Evolutionary conservation across 2,113 vertebrate genomes (phyloP), one percentile per base, ranked within the genome.

Genomic region (Vidua macroura): DNA sequence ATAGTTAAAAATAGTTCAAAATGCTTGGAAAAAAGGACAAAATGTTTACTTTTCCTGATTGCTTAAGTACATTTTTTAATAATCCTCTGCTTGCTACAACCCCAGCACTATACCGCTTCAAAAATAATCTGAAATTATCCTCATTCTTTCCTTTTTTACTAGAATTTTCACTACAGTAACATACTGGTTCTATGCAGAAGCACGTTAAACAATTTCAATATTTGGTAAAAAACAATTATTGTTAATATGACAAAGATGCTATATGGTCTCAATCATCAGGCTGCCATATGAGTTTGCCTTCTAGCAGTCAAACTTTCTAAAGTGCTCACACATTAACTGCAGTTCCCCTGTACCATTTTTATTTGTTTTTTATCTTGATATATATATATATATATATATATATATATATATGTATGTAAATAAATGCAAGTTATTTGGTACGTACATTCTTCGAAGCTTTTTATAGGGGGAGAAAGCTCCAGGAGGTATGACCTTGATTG

Each of bases 391-490:
- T 35, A 35, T 35, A 35, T 35, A 35, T 35, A 35, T 35, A 35
- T 35, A 35, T 18, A 52, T 17, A 56, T 14, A 22, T 7, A 58
- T 7, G 2, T 21, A 13, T 11, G 18, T 56, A 74, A 69, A 75
- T 28, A 39, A 83, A 73, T 84, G 10, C 25, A 84, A 79, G 91
- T 91, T 49, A 88, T 82, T 96, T 23, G 22, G 67, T 97, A 99
- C 99, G 91, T 97, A 99, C 99, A 99, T 99, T 98, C 99, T 98
- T 97, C 99, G 98, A 93, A 99, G 98, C 62, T 99, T 99, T 98
- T 99, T 99, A 95, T 99, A 99, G 6, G 99, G 98, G 64, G 99
- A 98, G 97, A 99, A 99, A 92, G 99, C 99, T 96, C 99, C 99
- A 87, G 99, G 98, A 94, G 99, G 99, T 93, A 99, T 99, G 96